Base-by-base conservation (phyloP, 2,113 vertebrate species). In the Stomatorhinus ivindoensis region DNA sequence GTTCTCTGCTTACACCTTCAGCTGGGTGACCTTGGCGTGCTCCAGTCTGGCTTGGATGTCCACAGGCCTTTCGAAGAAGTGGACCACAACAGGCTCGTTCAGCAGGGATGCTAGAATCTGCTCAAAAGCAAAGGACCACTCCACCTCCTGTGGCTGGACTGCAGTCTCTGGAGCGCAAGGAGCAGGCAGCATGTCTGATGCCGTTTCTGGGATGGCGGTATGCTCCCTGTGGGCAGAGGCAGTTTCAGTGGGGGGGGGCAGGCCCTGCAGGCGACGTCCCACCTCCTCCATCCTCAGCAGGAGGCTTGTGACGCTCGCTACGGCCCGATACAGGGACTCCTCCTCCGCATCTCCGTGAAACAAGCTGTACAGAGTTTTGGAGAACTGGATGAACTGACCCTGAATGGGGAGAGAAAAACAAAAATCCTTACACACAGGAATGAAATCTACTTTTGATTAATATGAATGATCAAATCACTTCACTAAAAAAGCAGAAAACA, bases 61-160 rank as follows among this genome's bases (percentile, higher is more conserved):
- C 19, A 95, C 89, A 6, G 96, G 95, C 93, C 96, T 97, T 88
- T 99, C 98, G 91, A 99, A 99, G 95, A 99, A 99, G 35, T 93
- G 93, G 89, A 99, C 98, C 51, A 99, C 93, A 21, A 92, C 93
- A 0, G 98, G 98, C 92, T 99, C 98, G 87, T 99, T 99, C 89
- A 99, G 95, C 87, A 99, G 95, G 4, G 98, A 99, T 0, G 98
- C 98, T 88, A 99, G 95, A 88, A 99, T 96, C 96, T 99, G 98
- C 92, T 99, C 98, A 35, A 99, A 99, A 4, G 98, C 96, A 91
- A 99, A 99, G 3, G 98, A 99, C 98, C 98, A 99, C 46, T 98
- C 96, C 0, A 93, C 93, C 47, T 91, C 95, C 0, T 92, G 50
- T n/a, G 83, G 91, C 2, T 90, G 91, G 0, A 91, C 1, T 3